Conservation (phyloP, 23 tunicate species). For the Halocynthia roretzi region DNA sequence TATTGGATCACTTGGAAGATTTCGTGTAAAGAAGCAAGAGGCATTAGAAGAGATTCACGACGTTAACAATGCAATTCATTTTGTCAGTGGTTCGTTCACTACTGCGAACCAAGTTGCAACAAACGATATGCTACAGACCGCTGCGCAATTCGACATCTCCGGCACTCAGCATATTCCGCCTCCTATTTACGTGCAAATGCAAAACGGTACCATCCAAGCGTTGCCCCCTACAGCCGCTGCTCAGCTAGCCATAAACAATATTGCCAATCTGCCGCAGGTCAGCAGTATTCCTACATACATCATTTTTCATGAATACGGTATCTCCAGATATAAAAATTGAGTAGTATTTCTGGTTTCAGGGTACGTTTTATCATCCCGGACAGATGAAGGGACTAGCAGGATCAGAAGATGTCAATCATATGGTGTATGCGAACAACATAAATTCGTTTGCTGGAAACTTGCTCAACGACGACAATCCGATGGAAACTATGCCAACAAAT, state of each 20-base stretch:
- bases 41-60: neutral
- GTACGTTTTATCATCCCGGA: conserved; percentile 4
- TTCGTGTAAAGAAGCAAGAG: conserved; percentile 15
- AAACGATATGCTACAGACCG: neutral
- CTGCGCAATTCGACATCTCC: neutral
- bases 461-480: conserved; percentile 3
- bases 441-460: neutral
- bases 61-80: conserved; percentile 18
- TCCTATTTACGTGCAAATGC: conserved; percentile 59
- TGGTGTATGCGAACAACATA: neutral
- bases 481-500: neutral
- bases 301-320: too few relatives aligned
- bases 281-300: neutral
- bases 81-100: conserved; percentile 15
- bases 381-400: neutral
- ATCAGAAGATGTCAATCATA: conserved; percentile 1
- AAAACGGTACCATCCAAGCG: conserved; percentile 62
- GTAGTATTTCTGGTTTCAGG: neutral
- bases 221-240: conserved; percentile 39
- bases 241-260: conserved; percentile 42
- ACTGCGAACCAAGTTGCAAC: conserved; percentile 12
- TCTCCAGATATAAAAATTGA: neutral
- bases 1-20: neutral
- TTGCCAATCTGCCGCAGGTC: conserved; percentile 41
- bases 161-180: neutral